These are phyloP conservation scores for Catharus ustulatus DNA, from an alignment of 2,797 vertebrate genomes.

Conservation along the genomic window DNA sequence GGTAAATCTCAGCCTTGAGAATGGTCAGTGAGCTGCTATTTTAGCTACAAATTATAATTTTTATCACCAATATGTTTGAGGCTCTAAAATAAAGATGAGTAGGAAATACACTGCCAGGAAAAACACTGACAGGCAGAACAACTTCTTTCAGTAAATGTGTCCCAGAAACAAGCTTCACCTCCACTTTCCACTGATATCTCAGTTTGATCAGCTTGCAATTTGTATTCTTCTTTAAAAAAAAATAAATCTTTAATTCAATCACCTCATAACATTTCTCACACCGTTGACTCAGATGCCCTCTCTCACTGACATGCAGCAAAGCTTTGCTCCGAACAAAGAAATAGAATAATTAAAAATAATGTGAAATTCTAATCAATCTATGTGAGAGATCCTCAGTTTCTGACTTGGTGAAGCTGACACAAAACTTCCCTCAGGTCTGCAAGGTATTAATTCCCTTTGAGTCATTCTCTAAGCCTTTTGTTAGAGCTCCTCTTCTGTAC, in stretches of 20 bases:
- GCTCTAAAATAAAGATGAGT: background rate
- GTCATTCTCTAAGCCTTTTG: background rate
- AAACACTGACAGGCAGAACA: background rate
- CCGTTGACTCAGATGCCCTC: background rate
- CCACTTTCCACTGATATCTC: background rate
- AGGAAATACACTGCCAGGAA: background rate
- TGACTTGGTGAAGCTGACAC: background rate
- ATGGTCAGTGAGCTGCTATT: background rate
- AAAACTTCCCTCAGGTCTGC: background rate
- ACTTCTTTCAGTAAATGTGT: background rate
- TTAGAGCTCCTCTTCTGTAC: background rate
- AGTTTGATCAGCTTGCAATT: background rate
- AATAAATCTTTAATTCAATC: background rate
- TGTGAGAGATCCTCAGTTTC: background rate
- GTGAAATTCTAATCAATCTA: background rate
- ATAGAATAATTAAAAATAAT: background rate
- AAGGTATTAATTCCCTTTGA: constrained; percentile 5
- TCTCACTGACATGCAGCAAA: background rate
- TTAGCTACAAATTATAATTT: background rate
- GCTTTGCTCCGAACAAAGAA: background rate
- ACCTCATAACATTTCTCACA: background rate
- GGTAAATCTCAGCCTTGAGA: background rate
- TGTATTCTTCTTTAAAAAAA: background rate
- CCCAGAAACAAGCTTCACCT: background rate
- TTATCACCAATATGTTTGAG: background rate